Evolutionary conservation across 2,113 vertebrate species (phyloP).

Genomic region (Rhabdomys dilectus): DNA sequence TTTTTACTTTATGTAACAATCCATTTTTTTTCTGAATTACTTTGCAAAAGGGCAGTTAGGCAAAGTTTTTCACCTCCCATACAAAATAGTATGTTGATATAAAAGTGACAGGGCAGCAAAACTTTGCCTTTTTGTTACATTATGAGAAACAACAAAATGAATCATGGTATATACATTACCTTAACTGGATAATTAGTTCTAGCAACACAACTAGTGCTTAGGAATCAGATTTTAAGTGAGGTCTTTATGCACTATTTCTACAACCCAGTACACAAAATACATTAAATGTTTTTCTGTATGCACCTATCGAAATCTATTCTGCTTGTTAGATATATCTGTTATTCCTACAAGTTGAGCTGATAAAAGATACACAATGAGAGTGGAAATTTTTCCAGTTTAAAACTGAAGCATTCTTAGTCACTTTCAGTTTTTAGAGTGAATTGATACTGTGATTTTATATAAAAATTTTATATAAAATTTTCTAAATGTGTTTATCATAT

Average conservation of each 20-base stretch:
- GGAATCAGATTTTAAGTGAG: neutral
- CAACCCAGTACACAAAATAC: neutral
- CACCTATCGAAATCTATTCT: neutral
- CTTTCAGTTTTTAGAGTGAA: neutral
- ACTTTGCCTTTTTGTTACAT: neutral
- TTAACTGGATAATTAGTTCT: neutral
- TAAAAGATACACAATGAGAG: neutral
- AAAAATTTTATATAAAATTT: neutral
- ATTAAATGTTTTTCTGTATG: neutral
- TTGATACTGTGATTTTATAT: neutral
- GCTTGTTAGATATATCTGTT: neutral
- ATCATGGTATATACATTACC: neutral
- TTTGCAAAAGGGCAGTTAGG: neutral
- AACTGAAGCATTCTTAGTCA: neutral
- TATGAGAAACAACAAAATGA: neutral
- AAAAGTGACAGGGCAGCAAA: neutral
- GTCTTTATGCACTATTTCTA: neutral
- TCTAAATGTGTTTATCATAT: neutral
- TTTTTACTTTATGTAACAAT: neutral
- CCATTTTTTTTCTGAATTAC: neutral
- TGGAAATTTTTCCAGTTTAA: neutral
- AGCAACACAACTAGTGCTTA: neutral
- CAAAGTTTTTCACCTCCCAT: neutral
- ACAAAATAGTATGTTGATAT: neutral
- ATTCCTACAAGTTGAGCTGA: neutral